Percentiles rank a stretch among this genome's conserved stretches.
phyloP scores from a whole-genome alignment of 2,113 vertebrate species.

The Nematolebias whitei region DNA sequence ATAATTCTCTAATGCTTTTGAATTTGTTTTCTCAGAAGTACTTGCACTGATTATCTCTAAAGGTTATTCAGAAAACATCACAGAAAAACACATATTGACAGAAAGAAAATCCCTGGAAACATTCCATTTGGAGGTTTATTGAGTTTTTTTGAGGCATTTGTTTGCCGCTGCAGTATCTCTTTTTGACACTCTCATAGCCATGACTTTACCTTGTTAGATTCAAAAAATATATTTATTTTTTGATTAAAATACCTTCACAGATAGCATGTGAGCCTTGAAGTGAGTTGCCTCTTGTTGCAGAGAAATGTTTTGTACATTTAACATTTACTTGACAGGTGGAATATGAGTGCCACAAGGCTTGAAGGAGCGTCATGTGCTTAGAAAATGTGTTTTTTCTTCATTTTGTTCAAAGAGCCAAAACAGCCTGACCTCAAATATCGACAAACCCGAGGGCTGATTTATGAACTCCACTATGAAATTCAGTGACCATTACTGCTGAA shows the following conservation, averaged over 20 bases:
- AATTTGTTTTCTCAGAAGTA: not conserved
- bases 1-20: too few relatives aligned
- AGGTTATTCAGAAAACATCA: not conserved
- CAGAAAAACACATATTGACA: too few relatives aligned
- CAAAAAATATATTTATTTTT: not conserved
- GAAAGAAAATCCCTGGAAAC: not conserved
- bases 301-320: not conserved
- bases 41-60: not conserved
- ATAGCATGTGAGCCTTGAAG: not conserved
- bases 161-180: not conserved
- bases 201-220: too few relatives aligned
- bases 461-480: not conserved
- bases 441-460: not conserved
- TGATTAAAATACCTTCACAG: not conserved
- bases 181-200: not conserved
- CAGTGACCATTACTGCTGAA: not conserved
- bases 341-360: not conserved
- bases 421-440: constrained; percentile 2
- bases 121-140: not conserved
- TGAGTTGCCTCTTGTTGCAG: not conserved
- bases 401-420: not conserved
- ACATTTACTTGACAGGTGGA: not conserved
- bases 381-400: not conserved
- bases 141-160: not conserved
- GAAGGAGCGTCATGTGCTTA: not conserved